Base-by-base conservation (phyloP, 2,797 vertebrate genomes). In the Cossypha polioptera region DNA sequence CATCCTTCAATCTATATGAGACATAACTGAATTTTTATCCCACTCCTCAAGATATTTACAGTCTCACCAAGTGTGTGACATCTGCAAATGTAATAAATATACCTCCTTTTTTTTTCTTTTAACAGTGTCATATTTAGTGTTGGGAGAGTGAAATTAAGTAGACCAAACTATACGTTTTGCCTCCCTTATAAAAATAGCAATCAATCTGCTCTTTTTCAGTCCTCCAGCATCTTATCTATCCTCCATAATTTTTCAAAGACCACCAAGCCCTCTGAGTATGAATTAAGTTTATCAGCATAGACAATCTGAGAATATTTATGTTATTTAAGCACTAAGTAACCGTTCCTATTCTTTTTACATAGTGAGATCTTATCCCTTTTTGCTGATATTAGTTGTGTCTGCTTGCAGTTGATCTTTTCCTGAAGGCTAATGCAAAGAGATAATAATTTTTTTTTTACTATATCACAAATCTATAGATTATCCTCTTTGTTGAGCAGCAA, bases 231-330 rank as follows among this genome's bases (percentile, higher is more conserved):
- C 20, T 95, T 54, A 36, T 84, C 73, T 81, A 79, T 86, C 80
- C 47, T 86, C 66, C 73, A 55, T 84, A 81, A 78, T 93, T 92
- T 96, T 90, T 87, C 58, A 81, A 94, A 90, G 58, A 78, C 69
- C 25, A 29, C 58, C 88, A 90, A 91, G 51, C 74, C 36, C 67
- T 94, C 86, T 40, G 66, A 90, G 58, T 74, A 62, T 76, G n/a
- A 90, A 83, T 80, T 59, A 89, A 91, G 71, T 94, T 93, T 94
- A 95, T 91, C 84, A 53, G 63, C 77, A 86, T 53, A 73, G 63
- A 87, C 87, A 33, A 94, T 95, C 81, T 89, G 54, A 73, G 55
- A 81, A 55, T 72, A 84, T 85, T 86, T 88, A 5, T 77, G 59
- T 82, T 91, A 87, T 91, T 94, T 85, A 91, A 91, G 67, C 40